These are phyloP conservation scores for Chascanopsetta lugubris DNA, from an alignment of 2,113 vertebrate species.

Conservation along the genomic window DNA sequence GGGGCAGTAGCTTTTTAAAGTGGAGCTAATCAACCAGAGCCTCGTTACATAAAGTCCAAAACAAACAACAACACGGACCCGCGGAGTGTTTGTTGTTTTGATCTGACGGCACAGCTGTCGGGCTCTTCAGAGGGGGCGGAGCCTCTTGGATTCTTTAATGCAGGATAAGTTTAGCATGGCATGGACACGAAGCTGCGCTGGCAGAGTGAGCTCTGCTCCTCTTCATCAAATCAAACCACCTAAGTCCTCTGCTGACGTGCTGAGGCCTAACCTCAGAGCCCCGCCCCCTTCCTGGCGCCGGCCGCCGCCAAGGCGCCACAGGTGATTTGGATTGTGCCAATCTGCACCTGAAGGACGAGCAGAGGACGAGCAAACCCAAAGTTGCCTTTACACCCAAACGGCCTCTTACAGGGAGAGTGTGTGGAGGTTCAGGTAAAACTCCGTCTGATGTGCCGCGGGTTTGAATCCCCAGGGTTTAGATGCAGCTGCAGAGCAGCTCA, in stretches of 20 bases:
- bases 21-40: background rate
- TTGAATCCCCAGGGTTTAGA: no score
- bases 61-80: background rate
- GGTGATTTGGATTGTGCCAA: constrained; percentile 47
- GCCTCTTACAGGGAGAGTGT: background rate
- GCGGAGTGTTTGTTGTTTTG: background rate
- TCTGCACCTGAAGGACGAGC: constrained; percentile 10
- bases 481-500: no score
- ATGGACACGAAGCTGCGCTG: constrained; percentile 17
- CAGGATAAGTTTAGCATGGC: constrained; percentile 16
- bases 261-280: constrained; percentile 18
- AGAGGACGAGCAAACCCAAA: constrained; percentile 4
- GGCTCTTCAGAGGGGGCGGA: background rate
- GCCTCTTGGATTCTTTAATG: background rate
- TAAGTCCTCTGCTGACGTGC: constrained; percentile 39
- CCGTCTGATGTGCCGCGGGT: no score
- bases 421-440: no score
- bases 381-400: constrained; percentile 8
- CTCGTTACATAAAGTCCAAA: background rate
- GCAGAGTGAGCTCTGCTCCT: constrained; percentile 39
- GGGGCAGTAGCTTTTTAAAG: background rate
- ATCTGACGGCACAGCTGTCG: background rate
- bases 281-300: constrained; percentile 17
- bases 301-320: background rate
- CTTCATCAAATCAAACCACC: constrained; percentile 43